phyloP scores from a whole-genome alignment of 2,797 vertebrate genomes.

The Phoxinus dragarum region DNA sequence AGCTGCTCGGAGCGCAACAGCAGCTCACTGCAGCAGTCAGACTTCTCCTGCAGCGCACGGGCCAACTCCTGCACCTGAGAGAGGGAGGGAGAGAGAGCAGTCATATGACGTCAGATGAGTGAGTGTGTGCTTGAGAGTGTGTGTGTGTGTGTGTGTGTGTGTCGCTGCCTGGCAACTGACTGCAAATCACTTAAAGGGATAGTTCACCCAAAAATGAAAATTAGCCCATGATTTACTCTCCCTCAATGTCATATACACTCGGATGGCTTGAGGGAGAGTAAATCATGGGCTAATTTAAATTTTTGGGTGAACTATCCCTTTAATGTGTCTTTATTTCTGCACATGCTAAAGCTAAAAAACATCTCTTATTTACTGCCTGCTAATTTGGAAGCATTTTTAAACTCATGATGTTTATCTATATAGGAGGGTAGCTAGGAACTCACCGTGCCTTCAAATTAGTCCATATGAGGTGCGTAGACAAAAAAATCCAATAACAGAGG shows the following conservation, averaged over 20 bases:
- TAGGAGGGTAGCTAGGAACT: too few species aligned
- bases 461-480: too few species aligned
- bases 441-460: too few species aligned
- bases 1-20: slow-evolving; percentile 91
- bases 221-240: too few species aligned
- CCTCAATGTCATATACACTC: too few species aligned
- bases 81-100: slow-evolving; percentile 23
- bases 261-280: neutral
- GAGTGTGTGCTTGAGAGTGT: neutral
- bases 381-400: neutral
- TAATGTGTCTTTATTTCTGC: neutral
- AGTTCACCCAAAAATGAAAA: too few species aligned
- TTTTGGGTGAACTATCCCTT: too few species aligned
- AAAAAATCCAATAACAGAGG: too few species aligned
- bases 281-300: too few species aligned
- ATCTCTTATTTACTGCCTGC: neutral
- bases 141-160: neutral
- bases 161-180: slow-evolving; percentile 32
- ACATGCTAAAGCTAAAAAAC: neutral
- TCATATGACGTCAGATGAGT: neutral
- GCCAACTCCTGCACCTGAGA: slow-evolving; percentile 90
- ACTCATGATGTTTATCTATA: neutral
- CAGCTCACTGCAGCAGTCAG: slow-evolving; percentile 96
- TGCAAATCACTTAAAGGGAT: neutral
- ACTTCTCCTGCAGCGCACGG: slow-evolving; percentile 92